Percentiles rank a stretch among this genome's conserved stretches.
Evolutionary conservation across 2,113 vertebrate species (phyloP).

Genomic region (Tonatia bakeri): DNA sequence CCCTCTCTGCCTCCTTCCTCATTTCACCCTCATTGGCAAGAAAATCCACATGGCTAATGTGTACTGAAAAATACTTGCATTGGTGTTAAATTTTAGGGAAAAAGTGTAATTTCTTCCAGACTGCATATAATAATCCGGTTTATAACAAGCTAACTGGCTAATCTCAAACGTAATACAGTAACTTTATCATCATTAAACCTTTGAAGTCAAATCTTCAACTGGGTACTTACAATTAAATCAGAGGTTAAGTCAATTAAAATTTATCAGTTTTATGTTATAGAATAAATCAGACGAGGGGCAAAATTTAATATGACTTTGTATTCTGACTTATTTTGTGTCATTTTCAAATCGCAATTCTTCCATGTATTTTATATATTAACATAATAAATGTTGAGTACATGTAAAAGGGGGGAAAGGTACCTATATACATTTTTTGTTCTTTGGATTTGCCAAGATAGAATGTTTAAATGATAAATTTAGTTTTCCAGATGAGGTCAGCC

Average conservation of each 20-base stretch:
- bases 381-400: slow-evolving; percentile 70
- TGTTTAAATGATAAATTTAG: slow-evolving; percentile 76
- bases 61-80: background rate
- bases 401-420: slow-evolving; percentile 48
- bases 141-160: slow-evolving; percentile 56
- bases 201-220: slow-evolving; percentile 37
- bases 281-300: slow-evolving; percentile 48
- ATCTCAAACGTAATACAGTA: slow-evolving; percentile 65
- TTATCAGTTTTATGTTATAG: slow-evolving; percentile 43
- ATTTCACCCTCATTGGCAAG: background rate
- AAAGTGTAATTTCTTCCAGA: background rate
- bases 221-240: slow-evolving; percentile 62
- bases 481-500: slow-evolving; percentile 77
- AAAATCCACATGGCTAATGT: background rate
- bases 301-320: slow-evolving; percentile 28
- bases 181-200: slow-evolving; percentile 51
- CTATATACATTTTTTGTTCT: slow-evolving; percentile 31
- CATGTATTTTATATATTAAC: slow-evolving; percentile 66
- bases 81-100: background rate
- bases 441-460: slow-evolving; percentile 59
- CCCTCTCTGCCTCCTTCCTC: background rate
- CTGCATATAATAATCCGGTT: slow-evolving; percentile 26
- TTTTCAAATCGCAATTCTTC: slow-evolving; percentile 70
- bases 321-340: slow-evolving; percentile 41
- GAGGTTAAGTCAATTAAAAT: slow-evolving; percentile 55